These are phyloP conservation scores for Hyles vespertilio DNA, from an alignment of 1,140 invertebrate genomes.

Conservation along the genomic window DNA sequence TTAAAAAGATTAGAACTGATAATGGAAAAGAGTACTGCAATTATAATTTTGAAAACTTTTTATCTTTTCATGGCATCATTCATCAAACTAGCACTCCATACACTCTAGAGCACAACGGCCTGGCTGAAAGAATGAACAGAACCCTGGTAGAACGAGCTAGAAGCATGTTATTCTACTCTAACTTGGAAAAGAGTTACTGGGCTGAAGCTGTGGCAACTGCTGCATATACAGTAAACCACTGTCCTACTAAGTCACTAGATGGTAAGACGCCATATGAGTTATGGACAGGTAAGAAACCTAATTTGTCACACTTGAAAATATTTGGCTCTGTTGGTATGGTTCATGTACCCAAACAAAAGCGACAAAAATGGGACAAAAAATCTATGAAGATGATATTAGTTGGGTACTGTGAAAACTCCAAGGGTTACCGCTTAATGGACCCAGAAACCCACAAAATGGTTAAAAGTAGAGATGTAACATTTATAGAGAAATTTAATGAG, in stretches of 20 bases:
- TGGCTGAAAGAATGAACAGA: slow-evolving; percentile 8
- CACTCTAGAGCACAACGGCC: slow-evolving; percentile 16
- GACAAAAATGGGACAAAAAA: slow-evolving; percentile 56
- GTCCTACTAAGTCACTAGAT: slow-evolving; percentile 16
- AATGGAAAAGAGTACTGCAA: slow-evolving; percentile 22
- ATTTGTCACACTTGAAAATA: slow-evolving; percentile 29
- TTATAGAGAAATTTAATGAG: not conserved
- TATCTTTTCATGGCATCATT: slow-evolving; percentile 13
- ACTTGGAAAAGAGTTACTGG: too few species aligned
- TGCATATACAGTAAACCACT: slow-evolving; percentile 24
- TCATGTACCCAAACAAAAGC: slow-evolving; percentile 50
- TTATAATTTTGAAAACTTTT: slow-evolving; percentile 14
- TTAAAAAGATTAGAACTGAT: slow-evolving; percentile 13
- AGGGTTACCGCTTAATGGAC: slow-evolving; percentile 48
- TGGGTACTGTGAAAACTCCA: slow-evolving; percentile 27
- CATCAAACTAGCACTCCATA: slow-evolving; percentile 19
- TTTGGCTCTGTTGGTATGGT: slow-evolving; percentile 62
- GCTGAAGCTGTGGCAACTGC: not conserved
- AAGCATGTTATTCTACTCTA: slow-evolving; percentile 13
- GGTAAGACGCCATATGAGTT: slow-evolving; percentile 50
- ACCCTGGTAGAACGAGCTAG: slow-evolving; percentile 14
- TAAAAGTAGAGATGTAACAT: not conserved
- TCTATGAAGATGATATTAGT: slow-evolving; percentile 46
- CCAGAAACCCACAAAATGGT: slow-evolving; percentile 6
- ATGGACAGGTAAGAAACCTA: slow-evolving; percentile 49